phyloP scores from a whole-genome alignment of 2,797 vertebrate species.

The Paramormyrops hopkinsi region DNA sequence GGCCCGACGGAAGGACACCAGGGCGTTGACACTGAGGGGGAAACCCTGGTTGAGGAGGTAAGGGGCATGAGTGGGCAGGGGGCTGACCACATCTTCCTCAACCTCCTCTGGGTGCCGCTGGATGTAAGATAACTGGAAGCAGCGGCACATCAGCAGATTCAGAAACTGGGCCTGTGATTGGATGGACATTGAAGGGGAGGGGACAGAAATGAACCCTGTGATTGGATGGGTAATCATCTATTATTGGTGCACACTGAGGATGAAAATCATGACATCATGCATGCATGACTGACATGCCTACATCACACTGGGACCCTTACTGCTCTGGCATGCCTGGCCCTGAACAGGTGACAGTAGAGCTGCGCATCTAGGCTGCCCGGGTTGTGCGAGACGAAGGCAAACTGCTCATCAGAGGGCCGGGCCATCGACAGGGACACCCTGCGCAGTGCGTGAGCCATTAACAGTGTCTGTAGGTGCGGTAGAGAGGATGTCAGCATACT shows the following conservation, averaged over 20 bases:
- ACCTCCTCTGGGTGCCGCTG: slow-evolving; percentile 76
- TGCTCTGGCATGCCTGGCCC: slow-evolving; percentile 73
- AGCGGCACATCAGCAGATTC: slow-evolving; percentile 86
- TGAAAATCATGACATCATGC: background rate
- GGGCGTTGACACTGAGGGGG: slow-evolving; percentile 81
- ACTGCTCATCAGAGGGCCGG: slow-evolving; percentile 65
- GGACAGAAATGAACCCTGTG: background rate
- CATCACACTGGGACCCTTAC: slow-evolving; percentile 48
- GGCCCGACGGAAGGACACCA: slow-evolving; percentile 85
- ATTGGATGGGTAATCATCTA: background rate
- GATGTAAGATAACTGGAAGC: slow-evolving; percentile 84
- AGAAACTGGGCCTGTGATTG: slow-evolving; percentile 72
- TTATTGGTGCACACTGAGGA: background rate
- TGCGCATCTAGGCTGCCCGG: slow-evolving; percentile 60
- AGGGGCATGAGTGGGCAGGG: slow-evolving; percentile 44
- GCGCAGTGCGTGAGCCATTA: slow-evolving; percentile 87
- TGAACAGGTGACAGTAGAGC: slow-evolving; percentile 90
- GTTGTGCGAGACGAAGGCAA: slow-evolving; percentile 88
- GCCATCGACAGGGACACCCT: slow-evolving; percentile 81
- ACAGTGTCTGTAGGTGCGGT: slow-evolving; percentile 62
- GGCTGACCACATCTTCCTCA: slow-evolving; percentile 34
- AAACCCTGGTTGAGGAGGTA: slow-evolving; percentile 78
- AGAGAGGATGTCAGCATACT: background rate
- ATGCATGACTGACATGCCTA: background rate
- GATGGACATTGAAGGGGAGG: slow-evolving; percentile 2